phyloP scores from a whole-genome alignment of 2,888 invertebrate genomes.

The Xanthia togata region DNA sequence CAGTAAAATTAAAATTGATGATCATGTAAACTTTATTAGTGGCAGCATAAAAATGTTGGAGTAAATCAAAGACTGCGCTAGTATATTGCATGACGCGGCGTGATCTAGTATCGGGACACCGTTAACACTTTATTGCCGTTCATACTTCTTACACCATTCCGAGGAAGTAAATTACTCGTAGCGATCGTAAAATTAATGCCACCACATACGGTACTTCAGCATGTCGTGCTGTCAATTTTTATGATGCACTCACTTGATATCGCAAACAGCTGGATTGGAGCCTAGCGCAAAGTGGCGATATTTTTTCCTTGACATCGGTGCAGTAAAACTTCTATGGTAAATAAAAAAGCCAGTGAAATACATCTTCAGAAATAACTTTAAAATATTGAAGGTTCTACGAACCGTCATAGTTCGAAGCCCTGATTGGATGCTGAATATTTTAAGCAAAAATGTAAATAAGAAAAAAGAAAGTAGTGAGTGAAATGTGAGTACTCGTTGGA shows the following conservation, averaged over 20 bases:
- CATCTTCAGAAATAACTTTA: slow-evolving; percentile 33
- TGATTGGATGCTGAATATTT: slow-evolving; percentile 66
- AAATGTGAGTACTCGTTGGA: slow-evolving; percentile 71
- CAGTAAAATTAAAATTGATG: slow-evolving; percentile 88
- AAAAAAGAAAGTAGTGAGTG: slow-evolving; percentile 61
- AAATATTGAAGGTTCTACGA: slow-evolving; percentile 41
- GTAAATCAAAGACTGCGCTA: slow-evolving; percentile 82
- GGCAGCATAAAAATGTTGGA: slow-evolving; percentile 82
- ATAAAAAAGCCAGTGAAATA: slow-evolving; percentile 36
- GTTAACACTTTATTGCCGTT: slow-evolving; percentile 86
- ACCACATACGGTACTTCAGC: slow-evolving; percentile 83
- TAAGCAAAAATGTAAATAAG: slow-evolving; percentile 63
- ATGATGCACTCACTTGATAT: slow-evolving; percentile 84
- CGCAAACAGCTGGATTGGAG: slow-evolving; percentile 63
- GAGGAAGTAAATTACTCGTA: slow-evolving; percentile 87
- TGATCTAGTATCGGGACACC: slow-evolving; percentile 80
- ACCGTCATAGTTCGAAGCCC: slow-evolving; percentile 41
- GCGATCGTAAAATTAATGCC: slow-evolving; percentile 87
- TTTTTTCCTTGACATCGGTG: slow-evolving; percentile 45
- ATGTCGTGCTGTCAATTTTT: slow-evolving; percentile 86
- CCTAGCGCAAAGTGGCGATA: slow-evolving; percentile 55
- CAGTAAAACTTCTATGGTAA: slow-evolving; percentile 39
- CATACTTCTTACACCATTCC: slow-evolving; percentile 86
- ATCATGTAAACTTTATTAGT: slow-evolving; percentile 88
- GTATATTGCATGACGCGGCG: slow-evolving; percentile 70